Evolutionary conservation across 1,140 invertebrate species (phyloP).

Genomic region (Idris sp.): DNA sequence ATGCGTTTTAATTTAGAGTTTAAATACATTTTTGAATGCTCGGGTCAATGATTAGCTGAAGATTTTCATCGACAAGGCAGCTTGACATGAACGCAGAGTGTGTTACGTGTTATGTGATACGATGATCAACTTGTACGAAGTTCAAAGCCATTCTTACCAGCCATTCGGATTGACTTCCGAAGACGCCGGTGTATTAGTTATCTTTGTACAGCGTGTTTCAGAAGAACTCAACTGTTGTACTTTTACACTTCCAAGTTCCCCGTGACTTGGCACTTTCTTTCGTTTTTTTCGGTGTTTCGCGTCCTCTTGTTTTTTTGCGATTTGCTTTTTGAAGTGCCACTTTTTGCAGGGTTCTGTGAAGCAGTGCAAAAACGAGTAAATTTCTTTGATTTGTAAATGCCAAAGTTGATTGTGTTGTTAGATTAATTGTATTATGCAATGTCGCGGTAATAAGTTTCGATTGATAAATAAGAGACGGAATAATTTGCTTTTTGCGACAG

Average conservation of each 20-base stretch:
- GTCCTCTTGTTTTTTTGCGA: no score
- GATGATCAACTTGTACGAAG: slow-evolving; percentile 55
- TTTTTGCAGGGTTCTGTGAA: slow-evolving; percentile 18
- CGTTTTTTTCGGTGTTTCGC: slow-evolving; percentile 16
- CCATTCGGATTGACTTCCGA: slow-evolving; percentile 48
- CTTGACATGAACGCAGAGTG: slow-evolving; percentile 9
- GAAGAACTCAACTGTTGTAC: slow-evolving; percentile 38
- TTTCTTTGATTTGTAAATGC: slow-evolving; percentile 2
- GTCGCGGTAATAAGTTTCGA: slow-evolving; percentile 11
- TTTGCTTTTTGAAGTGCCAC: slow-evolving; percentile 10
- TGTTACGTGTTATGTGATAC: slow-evolving; percentile 37
- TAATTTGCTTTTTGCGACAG: slow-evolving; percentile 14
- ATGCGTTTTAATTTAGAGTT: no score
- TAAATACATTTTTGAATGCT: no score
- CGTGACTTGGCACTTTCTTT: slow-evolving; percentile 58
- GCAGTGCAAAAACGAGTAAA: background rate
- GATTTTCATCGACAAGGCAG: slow-evolving; percentile 27
- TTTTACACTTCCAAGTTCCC: slow-evolving; percentile 45
- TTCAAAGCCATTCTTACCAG: slow-evolving; percentile 59
- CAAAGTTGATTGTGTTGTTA: slow-evolving; percentile 15
- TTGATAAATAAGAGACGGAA: slow-evolving; percentile 10
- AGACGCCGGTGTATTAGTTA: slow-evolving; percentile 43
- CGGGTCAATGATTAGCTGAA: slow-evolving; percentile 5
- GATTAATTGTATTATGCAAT: slow-evolving; percentile 38
- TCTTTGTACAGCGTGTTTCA: slow-evolving; percentile 47